phyloP scores from a whole-genome alignment of 2,888 invertebrate species.

The Leucophenga montana region DNA sequence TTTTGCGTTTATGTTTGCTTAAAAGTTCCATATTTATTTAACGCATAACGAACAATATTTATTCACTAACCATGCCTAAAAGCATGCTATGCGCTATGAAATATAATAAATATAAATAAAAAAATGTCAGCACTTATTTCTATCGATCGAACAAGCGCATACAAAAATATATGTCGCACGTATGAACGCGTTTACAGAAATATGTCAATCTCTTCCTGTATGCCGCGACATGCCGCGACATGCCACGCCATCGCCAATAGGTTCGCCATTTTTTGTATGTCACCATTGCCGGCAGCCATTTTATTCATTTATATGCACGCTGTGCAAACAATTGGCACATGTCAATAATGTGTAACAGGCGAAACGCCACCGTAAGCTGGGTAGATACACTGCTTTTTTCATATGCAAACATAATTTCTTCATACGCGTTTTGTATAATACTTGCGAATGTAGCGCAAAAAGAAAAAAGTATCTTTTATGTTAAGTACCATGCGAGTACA shows the following conservation, averaged over 20 bases:
- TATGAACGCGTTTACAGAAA: background rate
- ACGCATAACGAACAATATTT: slow-evolving; percentile 4
- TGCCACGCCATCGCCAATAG: background rate
- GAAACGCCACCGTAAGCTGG: no score
- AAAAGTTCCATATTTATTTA: slow-evolving; percentile 7
- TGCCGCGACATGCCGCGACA: background rate
- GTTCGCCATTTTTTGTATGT: no score
- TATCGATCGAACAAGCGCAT: background rate
- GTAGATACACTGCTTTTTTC: no score
- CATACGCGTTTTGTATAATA: no score
- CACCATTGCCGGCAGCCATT: background rate
- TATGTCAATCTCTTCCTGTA: no score
- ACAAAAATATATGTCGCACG: background rate
- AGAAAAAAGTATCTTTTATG: no score
- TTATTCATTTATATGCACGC: slow-evolving; percentile 17
- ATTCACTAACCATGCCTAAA: background rate
- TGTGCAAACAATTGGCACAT: slow-evolving; percentile 16
- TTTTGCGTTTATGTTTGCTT: background rate
- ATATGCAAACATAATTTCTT: no score
- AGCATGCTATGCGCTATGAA: slow-evolving; percentile 6
- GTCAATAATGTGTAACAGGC: background rate
- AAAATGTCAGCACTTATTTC: background rate
- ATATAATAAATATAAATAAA: no score
- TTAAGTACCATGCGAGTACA: no score
- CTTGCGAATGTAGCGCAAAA: no score